Base-by-base conservation (phyloP, 2,113 vertebrate genomes). In the Salminus brasiliensis region DNA sequence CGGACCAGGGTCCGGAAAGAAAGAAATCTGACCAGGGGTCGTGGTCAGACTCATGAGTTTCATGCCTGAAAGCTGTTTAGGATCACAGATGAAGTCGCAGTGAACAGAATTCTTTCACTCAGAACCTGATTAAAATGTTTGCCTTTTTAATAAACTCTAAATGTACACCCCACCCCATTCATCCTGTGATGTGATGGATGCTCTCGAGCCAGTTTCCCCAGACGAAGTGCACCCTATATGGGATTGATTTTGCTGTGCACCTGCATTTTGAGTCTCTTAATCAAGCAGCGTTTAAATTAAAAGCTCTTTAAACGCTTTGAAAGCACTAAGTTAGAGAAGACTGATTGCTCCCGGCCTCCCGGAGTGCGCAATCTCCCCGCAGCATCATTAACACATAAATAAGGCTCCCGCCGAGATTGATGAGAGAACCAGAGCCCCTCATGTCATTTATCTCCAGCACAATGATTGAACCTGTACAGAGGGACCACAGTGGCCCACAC, bases 331-430 rank as follows among this genome's bases (percentile, higher is more conserved):
- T 25, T 25, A 55, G 52, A 25, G 23, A 25, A 55, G 52, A 55
- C 52, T 23, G 52, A 55, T 25, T 55, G 52, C 23, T 25, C 52
- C 52, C n/a, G 23, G n/a, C 25, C 52, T 25, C 5, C 25, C 52
- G 6, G 52, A 55, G 52, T 11, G 52, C 9, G 52, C 52, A 55
- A 55, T 55, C 52, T 55, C 25, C 52, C 25, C 52, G 1, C 52
- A 25, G 52, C 52, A 55, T n/a, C 52, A 55, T 55, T 55, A 55
- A 55, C 23, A 55, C 52, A 55, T 55, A 55, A 55, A 55, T 55
- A 55, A 55, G 52, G 52, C 52, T 55, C 23, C 25, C 52, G 10
- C 47, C 12, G 47, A 2, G 4, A 49, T 21, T 4, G 47, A 5
- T 49, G 23, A 9, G 52, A 8, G n/a, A 55, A 12, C 16, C 47